These are phyloP conservation scores for Phycodurus eques DNA, from an alignment of 2,113 vertebrate species.

Conservation along the genomic window DNA sequence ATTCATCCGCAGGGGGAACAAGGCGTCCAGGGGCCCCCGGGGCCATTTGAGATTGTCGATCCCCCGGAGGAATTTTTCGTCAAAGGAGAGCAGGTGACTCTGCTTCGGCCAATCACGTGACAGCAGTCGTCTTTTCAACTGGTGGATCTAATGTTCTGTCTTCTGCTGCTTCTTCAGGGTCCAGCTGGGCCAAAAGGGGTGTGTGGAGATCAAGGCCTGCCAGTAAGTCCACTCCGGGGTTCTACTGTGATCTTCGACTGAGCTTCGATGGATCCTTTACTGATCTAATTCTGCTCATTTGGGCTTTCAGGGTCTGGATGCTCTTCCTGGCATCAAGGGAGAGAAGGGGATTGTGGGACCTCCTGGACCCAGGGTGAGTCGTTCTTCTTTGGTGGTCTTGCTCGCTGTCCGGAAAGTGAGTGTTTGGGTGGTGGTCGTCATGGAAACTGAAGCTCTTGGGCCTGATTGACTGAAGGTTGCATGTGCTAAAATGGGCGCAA, in stretches of 20 bases:
- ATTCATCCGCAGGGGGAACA: slow-evolving; percentile 55
- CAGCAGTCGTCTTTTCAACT: neutral
- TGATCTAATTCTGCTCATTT: neutral
- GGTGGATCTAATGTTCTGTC: neutral
- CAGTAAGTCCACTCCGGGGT: slow-evolving; percentile 42
- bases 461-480: too few relatives aligned
- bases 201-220: slow-evolving; percentile 42
- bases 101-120: slow-evolving; percentile 7
- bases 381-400: neutral
- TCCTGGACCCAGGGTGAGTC: slow-evolving; percentile 63
- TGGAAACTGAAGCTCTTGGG: neutral
- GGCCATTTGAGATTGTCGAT: slow-evolving; percentile 65
- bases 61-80: slow-evolving; percentile 64
- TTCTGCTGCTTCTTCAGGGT: slow-evolving; percentile 49
- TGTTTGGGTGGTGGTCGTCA: neutral
- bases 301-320: slow-evolving; percentile 54
- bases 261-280: neutral
- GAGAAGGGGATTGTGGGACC: slow-evolving; percentile 69
- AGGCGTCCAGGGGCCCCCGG: slow-evolving; percentile 64
- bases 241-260: neutral
- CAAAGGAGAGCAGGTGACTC: slow-evolving; percentile 68
- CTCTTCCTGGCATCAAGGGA: slow-evolving; percentile 52
- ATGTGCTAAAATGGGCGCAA: too few relatives aligned
- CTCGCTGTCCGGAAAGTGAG: neutral
- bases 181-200: slow-evolving; percentile 45